A percentile compares a stretch with the other conserved stretches of the same genome.
Evolutionary conservation across 2,888 invertebrate genomes (phyloP).

Genomic region (Myopa tessellatipennis): DNA sequence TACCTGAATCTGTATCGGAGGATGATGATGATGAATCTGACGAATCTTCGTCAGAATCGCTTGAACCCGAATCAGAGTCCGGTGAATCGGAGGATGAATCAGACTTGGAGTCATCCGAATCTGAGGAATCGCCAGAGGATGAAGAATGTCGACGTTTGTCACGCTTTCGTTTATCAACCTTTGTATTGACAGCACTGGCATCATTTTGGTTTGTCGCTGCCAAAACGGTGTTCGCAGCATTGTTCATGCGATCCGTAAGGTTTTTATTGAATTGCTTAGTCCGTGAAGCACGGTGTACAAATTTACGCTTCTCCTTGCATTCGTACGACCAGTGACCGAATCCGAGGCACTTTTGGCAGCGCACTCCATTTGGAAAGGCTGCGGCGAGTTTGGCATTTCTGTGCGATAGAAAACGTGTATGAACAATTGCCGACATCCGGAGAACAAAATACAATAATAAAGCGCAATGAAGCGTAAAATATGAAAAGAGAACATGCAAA

Average conservation of each 20-base stretch:
- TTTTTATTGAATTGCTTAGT: slow-evolving; percentile 82
- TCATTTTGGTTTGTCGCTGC: slow-evolving; percentile 36
- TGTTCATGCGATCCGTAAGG: slow-evolving; percentile 60
- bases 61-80: slow-evolving; percentile 55
- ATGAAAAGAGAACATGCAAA: background rate
- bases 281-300: slow-evolving; percentile 84
- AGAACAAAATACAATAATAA: no score
- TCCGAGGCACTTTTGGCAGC: slow-evolving; percentile 93
- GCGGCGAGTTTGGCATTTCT: slow-evolving; percentile 74
- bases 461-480: background rate
- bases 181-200: slow-evolving; percentile 22
- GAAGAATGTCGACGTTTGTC: slow-evolving; percentile 38
- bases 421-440: background rate
- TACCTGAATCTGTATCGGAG: slow-evolving; percentile 51
- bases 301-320: slow-evolving; percentile 87
- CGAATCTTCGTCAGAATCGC: slow-evolving; percentile 57
- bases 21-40: slow-evolving; percentile 56
- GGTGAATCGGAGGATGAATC: slow-evolving; percentile 52
- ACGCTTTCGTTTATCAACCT: slow-evolving; percentile 44
- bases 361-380: slow-evolving; percentile 79
- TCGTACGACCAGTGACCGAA: slow-evolving; percentile 96
- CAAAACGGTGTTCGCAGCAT: slow-evolving; percentile 25
- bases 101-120: slow-evolving; percentile 51
- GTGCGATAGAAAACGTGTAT: background rate
- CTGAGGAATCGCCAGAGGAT: slow-evolving; percentile 44